Percentiles rank a stretch among this genome's conserved stretches.
These are phyloP conservation scores for Macrosoma leucophasiata DNA, from an alignment of 2,888 invertebrate genomes.

Conservation along the genomic window DNA sequence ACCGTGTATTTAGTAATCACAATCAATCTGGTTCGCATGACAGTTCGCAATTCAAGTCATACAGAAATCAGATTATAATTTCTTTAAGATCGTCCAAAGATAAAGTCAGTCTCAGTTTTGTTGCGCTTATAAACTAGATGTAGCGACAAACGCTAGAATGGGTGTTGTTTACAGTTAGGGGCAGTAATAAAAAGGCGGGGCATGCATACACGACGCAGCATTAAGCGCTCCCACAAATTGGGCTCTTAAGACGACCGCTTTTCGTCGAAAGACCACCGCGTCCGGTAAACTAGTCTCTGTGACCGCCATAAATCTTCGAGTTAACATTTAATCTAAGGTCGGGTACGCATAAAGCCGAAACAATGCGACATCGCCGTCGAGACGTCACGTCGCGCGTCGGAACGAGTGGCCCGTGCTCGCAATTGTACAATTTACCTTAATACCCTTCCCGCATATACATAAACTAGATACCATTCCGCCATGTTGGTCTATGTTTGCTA, in stretches of 20 bases:
- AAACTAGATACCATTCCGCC: slow-evolving; percentile 59
- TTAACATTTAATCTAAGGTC: slow-evolving; percentile 66
- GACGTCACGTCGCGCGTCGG: slow-evolving; percentile 52
- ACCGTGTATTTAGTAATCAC: too few relatives aligned
- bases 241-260: slow-evolving; percentile 66
- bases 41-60: too few relatives aligned
- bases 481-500: slow-evolving; percentile 64
- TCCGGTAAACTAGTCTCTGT: slow-evolving; percentile 53
- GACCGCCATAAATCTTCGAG: slow-evolving; percentile 64
- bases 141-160: slow-evolving; percentile 45
- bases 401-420: slow-evolving; percentile 72
- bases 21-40: too few relatives aligned
- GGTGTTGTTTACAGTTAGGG: slow-evolving; percentile 72
- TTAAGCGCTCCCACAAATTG: slow-evolving; percentile 66
- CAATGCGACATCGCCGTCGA: slow-evolving; percentile 61
- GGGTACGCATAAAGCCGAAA: slow-evolving; percentile 64
- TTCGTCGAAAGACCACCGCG: slow-evolving; percentile 59
- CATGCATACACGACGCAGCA: slow-evolving; percentile 63
- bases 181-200: slow-evolving; percentile 73
- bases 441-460: slow-evolving; percentile 59
- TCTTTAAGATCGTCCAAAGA: too few relatives aligned
- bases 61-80: too few relatives aligned
- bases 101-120: too few relatives aligned
- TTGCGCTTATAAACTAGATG: too few relatives aligned
- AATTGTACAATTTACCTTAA: slow-evolving; percentile 73